These are phyloP conservation scores for Aptenodytes patagonicus DNA, from an alignment of 2,113 vertebrate genomes.

Conservation along the genomic window DNA sequence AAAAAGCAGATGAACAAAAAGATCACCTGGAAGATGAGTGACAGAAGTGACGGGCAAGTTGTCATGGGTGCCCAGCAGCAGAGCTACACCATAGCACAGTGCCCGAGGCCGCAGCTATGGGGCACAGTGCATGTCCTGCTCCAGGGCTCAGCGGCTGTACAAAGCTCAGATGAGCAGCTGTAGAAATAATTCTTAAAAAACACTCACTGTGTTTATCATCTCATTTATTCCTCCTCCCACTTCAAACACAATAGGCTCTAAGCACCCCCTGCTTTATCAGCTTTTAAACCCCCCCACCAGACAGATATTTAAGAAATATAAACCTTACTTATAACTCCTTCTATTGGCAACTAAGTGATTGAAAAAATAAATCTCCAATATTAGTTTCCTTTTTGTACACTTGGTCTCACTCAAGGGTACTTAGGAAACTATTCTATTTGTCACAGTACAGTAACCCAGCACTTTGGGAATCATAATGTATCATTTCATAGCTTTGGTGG, in stretches of 20 bases:
- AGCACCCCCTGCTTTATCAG: not conserved
- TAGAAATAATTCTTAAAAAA: not conserved
- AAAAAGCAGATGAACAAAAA: not conserved
- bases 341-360: not conserved
- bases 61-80: not conserved
- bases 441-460: conserved; percentile 31
- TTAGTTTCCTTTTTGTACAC: not conserved
- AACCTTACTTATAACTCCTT: not conserved
- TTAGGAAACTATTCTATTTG: conserved; percentile 21
- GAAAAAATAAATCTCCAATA: not conserved
- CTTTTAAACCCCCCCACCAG: not conserved
- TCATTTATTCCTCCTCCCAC: not conserved
- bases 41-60: not conserved
- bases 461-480: conserved; percentile 11
- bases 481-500: conserved; percentile 20
- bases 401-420: not conserved
- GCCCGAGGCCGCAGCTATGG: rapidly evolving
- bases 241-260: not conserved
- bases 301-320: not conserved
- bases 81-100: not conserved
- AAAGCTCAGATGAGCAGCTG: not conserved
- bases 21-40: not conserved
- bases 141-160: not conserved
- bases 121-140: not conserved
- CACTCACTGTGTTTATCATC: not conserved